These are phyloP conservation scores for Laupala kohalensis DNA, from an alignment of 1,140 invertebrate species.

Conservation along the genomic window DNA sequence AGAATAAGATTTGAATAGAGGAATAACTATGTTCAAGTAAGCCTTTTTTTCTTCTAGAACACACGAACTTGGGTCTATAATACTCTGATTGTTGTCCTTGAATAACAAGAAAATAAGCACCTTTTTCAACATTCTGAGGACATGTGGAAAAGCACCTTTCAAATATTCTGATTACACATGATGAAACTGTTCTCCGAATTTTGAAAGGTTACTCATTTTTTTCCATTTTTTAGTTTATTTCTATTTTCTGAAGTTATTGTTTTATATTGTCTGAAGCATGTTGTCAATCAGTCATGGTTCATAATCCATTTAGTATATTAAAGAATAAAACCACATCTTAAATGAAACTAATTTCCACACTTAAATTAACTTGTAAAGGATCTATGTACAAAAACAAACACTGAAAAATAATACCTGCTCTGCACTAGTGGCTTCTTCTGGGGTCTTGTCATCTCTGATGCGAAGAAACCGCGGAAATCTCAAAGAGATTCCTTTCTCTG, in stretches of 20 bases:
- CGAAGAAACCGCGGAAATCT: slow-evolving; percentile 89
- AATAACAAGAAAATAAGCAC: neutral
- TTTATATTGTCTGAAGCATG: too few species aligned
- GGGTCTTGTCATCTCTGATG: slow-evolving; percentile 85
- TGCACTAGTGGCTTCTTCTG: slow-evolving; percentile 86
- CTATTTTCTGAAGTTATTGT: too few species aligned
- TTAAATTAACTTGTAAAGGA: neutral
- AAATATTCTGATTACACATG: too few species aligned
- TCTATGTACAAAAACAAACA: slow-evolving; percentile 1
- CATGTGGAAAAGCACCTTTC: too few species aligned
- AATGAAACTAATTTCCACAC: too few species aligned
- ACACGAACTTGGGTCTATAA: neutral
- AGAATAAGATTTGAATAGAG: neutral
- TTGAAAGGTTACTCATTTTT: too few species aligned
- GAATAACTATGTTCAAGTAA: neutral
- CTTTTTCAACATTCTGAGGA: neutral
- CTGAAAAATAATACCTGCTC: slow-evolving; percentile 59
- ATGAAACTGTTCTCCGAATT: too few species aligned
- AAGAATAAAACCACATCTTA: too few species aligned
- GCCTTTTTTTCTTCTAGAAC: neutral
- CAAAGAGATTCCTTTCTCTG: slow-evolving; percentile 87
- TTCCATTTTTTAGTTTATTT: too few species aligned
- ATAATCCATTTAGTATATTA: too few species aligned
- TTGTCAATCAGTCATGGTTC: too few species aligned
- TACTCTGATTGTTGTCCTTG: neutral